A percentile compares a stretch with the other conserved stretches of the same genome.
These are phyloP conservation scores for Etheostoma spectabile DNA, from an alignment of 2,113 vertebrate species.

Conservation along the genomic window DNA sequence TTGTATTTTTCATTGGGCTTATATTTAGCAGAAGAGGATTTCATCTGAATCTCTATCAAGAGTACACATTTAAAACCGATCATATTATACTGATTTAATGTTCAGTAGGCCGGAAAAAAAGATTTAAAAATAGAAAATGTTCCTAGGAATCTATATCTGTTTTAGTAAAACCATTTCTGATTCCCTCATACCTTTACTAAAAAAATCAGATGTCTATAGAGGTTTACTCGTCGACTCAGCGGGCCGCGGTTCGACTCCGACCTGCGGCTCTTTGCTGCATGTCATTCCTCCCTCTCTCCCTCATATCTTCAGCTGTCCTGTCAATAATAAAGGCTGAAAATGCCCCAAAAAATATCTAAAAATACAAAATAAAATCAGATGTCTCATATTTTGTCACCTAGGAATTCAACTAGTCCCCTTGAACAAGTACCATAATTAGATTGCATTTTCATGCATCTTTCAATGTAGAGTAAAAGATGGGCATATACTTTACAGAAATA, in stretches of 20 bases:
- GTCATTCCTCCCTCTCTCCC: too few relatives aligned
- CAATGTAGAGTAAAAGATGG: neutral
- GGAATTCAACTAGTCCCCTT: neutral
- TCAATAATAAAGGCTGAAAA: too few relatives aligned
- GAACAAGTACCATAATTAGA: neutral
- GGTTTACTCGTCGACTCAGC: too few relatives aligned
- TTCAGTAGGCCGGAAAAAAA: neutral
- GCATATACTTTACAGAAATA: constrained; percentile 8
- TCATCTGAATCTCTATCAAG: neutral
- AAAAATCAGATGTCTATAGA: neutral
- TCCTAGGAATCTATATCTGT: too few relatives aligned
- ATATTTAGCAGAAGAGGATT: constrained; percentile 17
- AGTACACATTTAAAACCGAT: neutral
- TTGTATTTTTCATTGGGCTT: neutral
- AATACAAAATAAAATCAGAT: too few relatives aligned
- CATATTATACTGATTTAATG: neutral
- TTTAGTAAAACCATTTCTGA: neutral
- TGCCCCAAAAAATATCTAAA: too few relatives aligned
- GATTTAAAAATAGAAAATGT: neutral
- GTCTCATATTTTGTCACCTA: neutral
- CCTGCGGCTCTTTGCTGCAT: too few relatives aligned
- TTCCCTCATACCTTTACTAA: neutral
- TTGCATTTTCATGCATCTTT: neutral
- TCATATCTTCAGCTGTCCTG: too few relatives aligned
- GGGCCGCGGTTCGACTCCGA: too few relatives aligned